Percentiles rank a stretch among this genome's conserved stretches.
Evolutionary conservation across 2,888 invertebrate species (phyloP).

Genomic region (Hanleya hanleyi): DNA sequence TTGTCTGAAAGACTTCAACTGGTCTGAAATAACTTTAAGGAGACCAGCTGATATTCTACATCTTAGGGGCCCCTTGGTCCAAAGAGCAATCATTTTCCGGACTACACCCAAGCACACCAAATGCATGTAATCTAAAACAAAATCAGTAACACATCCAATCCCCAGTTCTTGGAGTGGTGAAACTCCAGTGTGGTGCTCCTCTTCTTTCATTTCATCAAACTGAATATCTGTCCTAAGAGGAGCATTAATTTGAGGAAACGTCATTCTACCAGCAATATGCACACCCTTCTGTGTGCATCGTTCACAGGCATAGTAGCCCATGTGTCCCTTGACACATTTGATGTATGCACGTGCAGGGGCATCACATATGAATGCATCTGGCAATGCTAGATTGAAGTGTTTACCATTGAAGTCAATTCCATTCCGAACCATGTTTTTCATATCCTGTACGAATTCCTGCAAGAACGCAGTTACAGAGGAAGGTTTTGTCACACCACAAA

Average conservation of each 20-base stretch:
- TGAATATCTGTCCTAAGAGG: constrained; percentile 19
- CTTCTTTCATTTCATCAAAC: constrained; percentile 20
- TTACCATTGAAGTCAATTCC: constrained; percentile 18
- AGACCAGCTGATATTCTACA: constrained; percentile 9
- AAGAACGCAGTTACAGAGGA: constrained; percentile 25
- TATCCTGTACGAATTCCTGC: constrained; percentile 29
- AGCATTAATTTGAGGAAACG: constrained; percentile 13
- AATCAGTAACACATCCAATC: constrained; percentile 47
- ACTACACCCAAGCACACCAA: constrained; percentile 58
- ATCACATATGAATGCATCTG: constrained; percentile 52
- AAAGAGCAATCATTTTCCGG: constrained; percentile 48
- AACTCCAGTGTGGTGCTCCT: constrained; percentile 36
- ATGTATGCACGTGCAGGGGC: constrained; percentile 59
- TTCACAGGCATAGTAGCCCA: constrained; percentile 36
- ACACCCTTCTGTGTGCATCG: constrained; percentile 23
- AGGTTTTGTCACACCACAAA: constrained; percentile 38
- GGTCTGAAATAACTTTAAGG: neutral
- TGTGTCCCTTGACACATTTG: constrained; percentile 27
- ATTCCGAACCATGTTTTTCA: constrained; percentile 18
- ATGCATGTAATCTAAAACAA: constrained; percentile 64
- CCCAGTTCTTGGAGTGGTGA: constrained; percentile 32
- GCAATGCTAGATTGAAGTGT: neutral
- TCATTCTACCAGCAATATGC: constrained; percentile 7
- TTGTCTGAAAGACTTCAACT: neutral
- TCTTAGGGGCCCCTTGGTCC: constrained; percentile 42